These are phyloP conservation scores for Zophobas morio DNA, from an alignment of 1,140 invertebrate genomes.

Conservation along the genomic window DNA sequence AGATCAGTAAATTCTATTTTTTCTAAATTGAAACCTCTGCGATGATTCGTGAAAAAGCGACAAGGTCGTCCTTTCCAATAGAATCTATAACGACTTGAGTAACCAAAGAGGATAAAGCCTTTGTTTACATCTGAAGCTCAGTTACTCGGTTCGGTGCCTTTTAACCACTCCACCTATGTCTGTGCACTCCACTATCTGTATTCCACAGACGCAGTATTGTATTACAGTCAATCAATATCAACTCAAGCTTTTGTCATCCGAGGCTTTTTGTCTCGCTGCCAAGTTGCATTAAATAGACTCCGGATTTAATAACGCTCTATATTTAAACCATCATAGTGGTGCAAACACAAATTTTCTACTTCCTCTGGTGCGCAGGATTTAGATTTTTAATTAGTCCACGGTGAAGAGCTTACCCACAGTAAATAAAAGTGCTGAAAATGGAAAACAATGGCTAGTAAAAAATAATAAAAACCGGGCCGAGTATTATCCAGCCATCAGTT, in stretches of 20 bases:
- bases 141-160: constrained; percentile 52
- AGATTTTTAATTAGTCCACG: constrained; percentile 48
- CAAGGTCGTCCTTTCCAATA: no score
- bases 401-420: constrained; percentile 26
- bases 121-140: constrained; percentile 49
- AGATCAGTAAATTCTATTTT: no score
- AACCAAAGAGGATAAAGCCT: constrained; percentile 15
- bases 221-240: constrained; percentile 55
- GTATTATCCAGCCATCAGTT: constrained; percentile 62
- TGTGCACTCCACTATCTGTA: constrained; percentile 46
- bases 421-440: constrained; percentile 57
- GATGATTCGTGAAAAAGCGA: no score
- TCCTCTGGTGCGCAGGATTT: constrained; percentile 16
- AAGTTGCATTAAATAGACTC: constrained; percentile 53
- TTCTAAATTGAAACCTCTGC: no score
- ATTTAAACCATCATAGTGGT: constrained; percentile 19
- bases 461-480: constrained; percentile 53
- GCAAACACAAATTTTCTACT: constrained; percentile 36
- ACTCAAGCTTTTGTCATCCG: constrained; percentile 50
- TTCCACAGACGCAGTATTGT: constrained; percentile 52
- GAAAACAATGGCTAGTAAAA: constrained; percentile 58
- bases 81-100: no score
- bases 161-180: constrained; percentile 49
- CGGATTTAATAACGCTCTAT: constrained; percentile 44
- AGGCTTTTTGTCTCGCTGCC: constrained; percentile 54